Percentiles rank a stretch among this genome's conserved stretches.
Conservation (phyloP, 2,888 invertebrate genomes). For the Metacarcinus magister region DNA sequence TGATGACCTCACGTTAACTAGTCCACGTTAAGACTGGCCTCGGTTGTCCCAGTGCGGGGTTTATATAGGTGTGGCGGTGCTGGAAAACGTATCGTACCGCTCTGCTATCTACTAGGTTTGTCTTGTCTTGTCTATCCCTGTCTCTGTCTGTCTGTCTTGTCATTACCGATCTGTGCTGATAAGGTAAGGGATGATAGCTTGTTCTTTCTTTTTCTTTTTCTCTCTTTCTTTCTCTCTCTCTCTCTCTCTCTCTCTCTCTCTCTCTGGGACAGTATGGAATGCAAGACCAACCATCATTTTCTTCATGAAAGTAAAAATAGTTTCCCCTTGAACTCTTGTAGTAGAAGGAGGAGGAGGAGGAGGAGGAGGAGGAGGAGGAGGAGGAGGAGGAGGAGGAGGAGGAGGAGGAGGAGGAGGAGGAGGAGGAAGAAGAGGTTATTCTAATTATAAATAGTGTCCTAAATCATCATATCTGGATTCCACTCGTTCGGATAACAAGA, state of each 20-base stretch:
- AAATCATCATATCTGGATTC: too few species aligned
- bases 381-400: slow-evolving; percentile 73
- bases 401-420: background rate
- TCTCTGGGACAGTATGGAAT: background rate
- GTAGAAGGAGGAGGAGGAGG: background rate
- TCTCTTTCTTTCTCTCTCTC: slow-evolving; percentile 44
- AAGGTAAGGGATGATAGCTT: background rate
- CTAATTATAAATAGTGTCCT: too few species aligned
- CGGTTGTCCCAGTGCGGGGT: background rate
- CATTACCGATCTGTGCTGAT: background rate
- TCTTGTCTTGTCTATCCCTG: too few species aligned
- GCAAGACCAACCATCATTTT: slow-evolving; percentile 32
- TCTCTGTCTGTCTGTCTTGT: background rate
- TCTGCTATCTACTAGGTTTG: background rate
- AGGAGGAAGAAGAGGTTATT: too few species aligned
- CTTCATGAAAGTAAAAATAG: background rate
- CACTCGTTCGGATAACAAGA: too few species aligned
- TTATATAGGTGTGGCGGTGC: background rate
- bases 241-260: slow-evolving; percentile 43
- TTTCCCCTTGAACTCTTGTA: background rate
- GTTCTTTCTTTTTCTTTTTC: background rate
- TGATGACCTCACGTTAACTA: background rate
- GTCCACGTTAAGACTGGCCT: background rate
- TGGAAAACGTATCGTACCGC: background rate
- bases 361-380: slow-evolving; percentile 83